These are phyloP conservation scores for Scaptomyza hsui DNA, from an alignment of 1,140 invertebrate genomes.

Conservation along the genomic window DNA sequence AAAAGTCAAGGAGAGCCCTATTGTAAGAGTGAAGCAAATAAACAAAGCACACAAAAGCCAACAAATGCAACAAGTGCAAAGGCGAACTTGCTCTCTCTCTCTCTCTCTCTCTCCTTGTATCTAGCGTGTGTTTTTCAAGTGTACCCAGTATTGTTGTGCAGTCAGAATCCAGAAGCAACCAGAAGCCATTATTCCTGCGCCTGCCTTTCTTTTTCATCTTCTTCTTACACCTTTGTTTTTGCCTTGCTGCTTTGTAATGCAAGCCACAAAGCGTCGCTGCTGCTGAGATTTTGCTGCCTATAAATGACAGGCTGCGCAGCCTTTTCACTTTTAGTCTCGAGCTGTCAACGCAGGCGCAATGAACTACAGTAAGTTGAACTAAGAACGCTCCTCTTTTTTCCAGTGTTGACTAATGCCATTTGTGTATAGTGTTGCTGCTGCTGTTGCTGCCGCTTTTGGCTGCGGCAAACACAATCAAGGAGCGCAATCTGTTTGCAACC, in stretches of 20 bases:
- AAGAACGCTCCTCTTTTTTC: not conserved
- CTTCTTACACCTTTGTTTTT: conserved; percentile 20
- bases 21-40: conserved; percentile 19
- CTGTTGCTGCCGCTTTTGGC: conserved; percentile 26
- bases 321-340: conserved; percentile 80
- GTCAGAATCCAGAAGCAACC: conserved; percentile 27
- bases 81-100: not conserved
- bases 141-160: conserved; percentile 59
- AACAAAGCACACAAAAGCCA: conserved; percentile 8
- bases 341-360: conserved; percentile 69
- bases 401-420: conserved; percentile 5
- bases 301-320: conserved; percentile 69
- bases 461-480: conserved; percentile 68
- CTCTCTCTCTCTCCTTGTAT: not conserved
- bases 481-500: conserved; percentile 78
- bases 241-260: conserved; percentile 50
- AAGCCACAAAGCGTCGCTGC: conserved; percentile 55
- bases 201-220: conserved; percentile 52
- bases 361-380: conserved; percentile 58
- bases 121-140: conserved; percentile 7
- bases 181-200: conserved; percentile 36
- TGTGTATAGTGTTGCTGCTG: conserved; percentile 29
- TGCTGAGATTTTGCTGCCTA: conserved; percentile 63
- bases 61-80: conserved; percentile 26
- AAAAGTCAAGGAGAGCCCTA: conserved; percentile 11